Base-by-base conservation (phyloP, 2,888 invertebrate species). In the Biston betularia region DNA sequence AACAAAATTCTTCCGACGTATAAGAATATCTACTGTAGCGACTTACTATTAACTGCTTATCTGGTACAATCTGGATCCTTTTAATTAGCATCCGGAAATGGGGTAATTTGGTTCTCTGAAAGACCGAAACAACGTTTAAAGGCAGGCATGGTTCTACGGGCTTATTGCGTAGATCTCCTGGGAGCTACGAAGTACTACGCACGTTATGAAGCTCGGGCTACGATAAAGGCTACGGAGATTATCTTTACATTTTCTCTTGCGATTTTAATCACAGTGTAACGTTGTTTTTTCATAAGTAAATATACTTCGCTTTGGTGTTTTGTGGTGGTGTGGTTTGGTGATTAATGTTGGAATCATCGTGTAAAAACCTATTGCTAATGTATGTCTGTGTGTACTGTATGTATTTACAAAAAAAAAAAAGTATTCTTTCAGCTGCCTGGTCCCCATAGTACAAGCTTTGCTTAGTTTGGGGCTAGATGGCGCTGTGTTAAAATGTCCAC, bases 131-230 rank as follows among this genome's bases (percentile, higher is more conserved):
- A 50, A 33, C 42, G 50, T n/a, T n/a, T 42, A 42, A 33, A 49
- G 33, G 9, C 38, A 11, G 14, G 46, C n/a, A 7, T 11, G 42
- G 40, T n/a, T 12, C 24, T 42, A 33, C 24, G 9, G 33, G 24
- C 42, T 24, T 54, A 54, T 33, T 38, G 44, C 40, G 54, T 48
- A 40, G 53, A 61, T 35, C 45, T 34, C 55, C 49, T 7, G 40
- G 55, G 48, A 35, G 64, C 64, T 64, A 58, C 64, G 42, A 58
- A 44, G n/a, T 34, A 52, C 63, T 57, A 64, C 64, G 58, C 40
- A 45, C 33, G 35, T n/a, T 50, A 63, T 57, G 63, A 15, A 50
- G 52, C 62, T 62, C 62, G 54, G 44, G 15, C 45, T 61, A 45
- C 45, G 46, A 46, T 59, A 45, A 52, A 9, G 15, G 45, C 44